phyloP scores from a whole-genome alignment of 1,140 invertebrate species.

The Bursaphelenchus mucronatus region DNA sequence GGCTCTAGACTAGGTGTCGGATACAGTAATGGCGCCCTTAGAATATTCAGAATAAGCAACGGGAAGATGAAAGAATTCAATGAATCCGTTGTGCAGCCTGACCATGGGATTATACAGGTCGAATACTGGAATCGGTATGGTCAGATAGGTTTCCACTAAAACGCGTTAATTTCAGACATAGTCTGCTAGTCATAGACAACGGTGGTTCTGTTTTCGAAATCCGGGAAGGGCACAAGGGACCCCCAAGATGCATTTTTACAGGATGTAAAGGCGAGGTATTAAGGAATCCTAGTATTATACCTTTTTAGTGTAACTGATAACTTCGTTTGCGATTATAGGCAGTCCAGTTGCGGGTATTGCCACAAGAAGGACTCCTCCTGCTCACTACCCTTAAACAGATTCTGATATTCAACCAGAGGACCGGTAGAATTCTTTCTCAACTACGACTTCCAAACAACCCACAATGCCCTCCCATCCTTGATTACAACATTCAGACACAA shows the following conservation, averaged over 20 bases:
- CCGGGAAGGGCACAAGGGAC: slow-evolving; percentile 71
- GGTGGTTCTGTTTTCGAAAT: slow-evolving; percentile 95
- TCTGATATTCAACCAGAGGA: slow-evolving; percentile 31
- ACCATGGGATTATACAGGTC: slow-evolving; percentile 47
- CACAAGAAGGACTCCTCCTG: slow-evolving; percentile 67
- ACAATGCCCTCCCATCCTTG: slow-evolving; percentile 72
- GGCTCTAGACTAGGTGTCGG: slow-evolving; percentile 24
- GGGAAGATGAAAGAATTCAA: slow-evolving; percentile 26
- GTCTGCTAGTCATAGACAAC: slow-evolving; percentile 83
- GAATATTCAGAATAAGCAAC: slow-evolving; percentile 25
- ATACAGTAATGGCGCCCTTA: slow-evolving; percentile 27
- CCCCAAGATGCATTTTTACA: slow-evolving; percentile 62
- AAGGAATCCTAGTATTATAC: neutral
- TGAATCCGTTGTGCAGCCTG: slow-evolving; percentile 42
- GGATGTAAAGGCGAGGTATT: slow-evolving; percentile 82
- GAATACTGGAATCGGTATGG: slow-evolving; percentile 34
- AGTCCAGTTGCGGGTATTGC: slow-evolving; percentile 2
- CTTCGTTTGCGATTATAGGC: slow-evolving; percentile 4
- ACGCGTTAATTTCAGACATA: slow-evolving; percentile 21
- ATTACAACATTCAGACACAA: neutral
- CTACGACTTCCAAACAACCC: slow-evolving; percentile 59
- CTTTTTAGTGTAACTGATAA: neutral
- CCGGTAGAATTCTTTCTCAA: slow-evolving; percentile 27
- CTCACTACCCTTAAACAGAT: slow-evolving; percentile 86
- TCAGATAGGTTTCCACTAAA: slow-evolving; percentile 1